Evolutionary conservation across 37 sponge, comb jelly and placozoan genomes (phyloP).

Genomic region (Bolinopsis microptera): DNA sequence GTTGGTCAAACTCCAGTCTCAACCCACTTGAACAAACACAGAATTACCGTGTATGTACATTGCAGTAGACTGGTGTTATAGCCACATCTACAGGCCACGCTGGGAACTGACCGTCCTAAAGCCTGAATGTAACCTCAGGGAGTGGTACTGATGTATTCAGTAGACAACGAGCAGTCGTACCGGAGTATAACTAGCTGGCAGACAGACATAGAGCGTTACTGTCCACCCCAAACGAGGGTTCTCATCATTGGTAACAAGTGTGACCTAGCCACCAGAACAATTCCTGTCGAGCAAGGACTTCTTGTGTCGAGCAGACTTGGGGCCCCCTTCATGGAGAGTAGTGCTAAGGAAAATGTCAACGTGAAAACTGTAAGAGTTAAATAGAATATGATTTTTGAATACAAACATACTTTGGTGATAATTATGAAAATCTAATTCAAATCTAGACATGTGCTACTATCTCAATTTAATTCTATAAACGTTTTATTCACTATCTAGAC

Average conservation of each 20-base stretch:
- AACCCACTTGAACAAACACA: too few relatives aligned
- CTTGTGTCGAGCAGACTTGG: conserved; percentile 22
- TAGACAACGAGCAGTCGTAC: background rate
- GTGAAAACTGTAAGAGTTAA: conserved; percentile 22
- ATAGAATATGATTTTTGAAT: too few relatives aligned
- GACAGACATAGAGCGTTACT: conserved; percentile 53
- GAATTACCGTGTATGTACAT: too few relatives aligned
- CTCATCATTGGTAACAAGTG: conserved; percentile 63
- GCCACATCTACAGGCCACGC: too few relatives aligned
- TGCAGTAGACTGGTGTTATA: too few relatives aligned
- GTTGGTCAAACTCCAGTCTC: too few relatives aligned
- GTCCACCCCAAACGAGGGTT: conserved; percentile 29
- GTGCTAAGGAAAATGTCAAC: conserved; percentile 57
- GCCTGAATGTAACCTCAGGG: too few relatives aligned
- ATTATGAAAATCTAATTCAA: too few relatives aligned
- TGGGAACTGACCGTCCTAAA: too few relatives aligned
- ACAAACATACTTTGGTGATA: too few relatives aligned
- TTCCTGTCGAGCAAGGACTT: conserved; percentile 28
- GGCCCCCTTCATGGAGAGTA: conserved; percentile 63
- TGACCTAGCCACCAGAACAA: background rate
- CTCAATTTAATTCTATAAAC: background rate
- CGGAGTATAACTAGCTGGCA: background rate
- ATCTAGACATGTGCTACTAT: too few relatives aligned
- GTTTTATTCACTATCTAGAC: background rate
- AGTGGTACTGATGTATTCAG: conserved; percentile 56